Evolutionary conservation across 2,888 invertebrate species (phyloP).

Genomic region (Dolichomitus sp.): DNA sequence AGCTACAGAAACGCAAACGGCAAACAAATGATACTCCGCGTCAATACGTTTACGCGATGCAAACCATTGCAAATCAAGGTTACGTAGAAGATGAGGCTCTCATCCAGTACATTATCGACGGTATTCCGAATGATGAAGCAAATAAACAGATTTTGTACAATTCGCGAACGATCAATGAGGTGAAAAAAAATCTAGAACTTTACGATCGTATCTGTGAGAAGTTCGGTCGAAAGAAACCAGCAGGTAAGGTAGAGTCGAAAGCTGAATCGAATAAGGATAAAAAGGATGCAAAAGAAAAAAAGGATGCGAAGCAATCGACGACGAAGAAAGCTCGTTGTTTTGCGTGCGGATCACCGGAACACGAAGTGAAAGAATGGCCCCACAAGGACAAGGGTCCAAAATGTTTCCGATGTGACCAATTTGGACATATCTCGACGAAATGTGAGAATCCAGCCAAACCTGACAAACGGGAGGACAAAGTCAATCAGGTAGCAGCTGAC

Average conservation of each 20-base stretch:
- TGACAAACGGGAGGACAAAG: neutral
- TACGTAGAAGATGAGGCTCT: constrained; percentile 46
- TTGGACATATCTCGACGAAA: constrained; percentile 55
- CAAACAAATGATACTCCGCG: constrained; percentile 48
- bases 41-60: constrained; percentile 40
- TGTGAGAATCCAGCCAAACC: constrained; percentile 27
- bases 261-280: neutral
- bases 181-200: constrained; percentile 24
- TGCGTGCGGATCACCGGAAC: constrained; percentile 33
- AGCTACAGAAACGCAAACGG: constrained; percentile 45
- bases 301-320: neutral
- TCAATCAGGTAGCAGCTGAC: constrained; percentile 18
- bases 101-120: constrained; percentile 62
- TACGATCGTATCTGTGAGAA: constrained; percentile 16
- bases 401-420: constrained; percentile 53
- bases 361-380: constrained; percentile 51
- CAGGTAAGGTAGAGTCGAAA: neutral
- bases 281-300: constrained; percentile 10
- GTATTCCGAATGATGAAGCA: constrained; percentile 41
- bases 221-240: neutral
- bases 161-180: constrained; percentile 47
- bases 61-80: constrained; percentile 58
- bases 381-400: constrained; percentile 56
- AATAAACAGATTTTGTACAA: constrained; percentile 54
- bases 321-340: constrained; percentile 40